Percentiles rank a stretch among this genome's conserved stretches.
phyloP scores from a whole-genome alignment of 23 tunicate species.

The Corella eumyota region DNA sequence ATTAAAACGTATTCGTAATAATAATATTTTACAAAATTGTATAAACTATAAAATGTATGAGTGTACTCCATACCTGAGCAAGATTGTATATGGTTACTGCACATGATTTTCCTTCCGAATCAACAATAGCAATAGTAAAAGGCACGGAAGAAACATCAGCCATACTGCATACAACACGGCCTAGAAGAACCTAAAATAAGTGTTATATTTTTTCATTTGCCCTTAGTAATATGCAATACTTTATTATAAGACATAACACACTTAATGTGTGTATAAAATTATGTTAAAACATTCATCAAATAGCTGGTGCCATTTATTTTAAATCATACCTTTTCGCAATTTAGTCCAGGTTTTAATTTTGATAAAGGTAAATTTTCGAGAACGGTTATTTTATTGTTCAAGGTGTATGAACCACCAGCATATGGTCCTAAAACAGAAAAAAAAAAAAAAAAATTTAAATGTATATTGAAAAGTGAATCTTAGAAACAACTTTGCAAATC shows the following conservation, averaged over 20 bases:
- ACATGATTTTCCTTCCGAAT: slow-evolving; percentile 43
- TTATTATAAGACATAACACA: background rate
- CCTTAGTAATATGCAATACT: too few relatives aligned
- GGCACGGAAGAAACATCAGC: slow-evolving; percentile 84
- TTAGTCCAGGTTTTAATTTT: slow-evolving; percentile 33
- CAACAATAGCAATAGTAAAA: slow-evolving; percentile 61
- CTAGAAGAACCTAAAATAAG: slow-evolving; percentile 28
- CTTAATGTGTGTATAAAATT: background rate
- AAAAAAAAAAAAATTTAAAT: too few relatives aligned
- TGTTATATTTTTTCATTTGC: too few relatives aligned
- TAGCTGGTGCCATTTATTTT: slow-evolving; percentile 1
- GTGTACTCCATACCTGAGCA: slow-evolving; percentile 35
- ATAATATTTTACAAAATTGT: too few relatives aligned
- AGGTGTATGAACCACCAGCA: slow-evolving; percentile 16
- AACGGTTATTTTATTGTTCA: background rate
- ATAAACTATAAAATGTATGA: too few relatives aligned
- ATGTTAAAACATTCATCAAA: background rate
- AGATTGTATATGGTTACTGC: slow-evolving; percentile 78
- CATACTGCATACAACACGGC: slow-evolving; percentile 65
- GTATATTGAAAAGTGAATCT: too few relatives aligned
- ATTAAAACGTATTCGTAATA: too few relatives aligned
- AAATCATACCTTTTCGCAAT: slow-evolving; percentile 41
- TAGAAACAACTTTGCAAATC: too few relatives aligned
- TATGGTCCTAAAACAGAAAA: slow-evolving; percentile 34
- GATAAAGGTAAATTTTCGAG: slow-evolving; percentile 2